Conservation (phyloP, 2,888 invertebrate species). For the Drosophila neotestacea region DNA sequence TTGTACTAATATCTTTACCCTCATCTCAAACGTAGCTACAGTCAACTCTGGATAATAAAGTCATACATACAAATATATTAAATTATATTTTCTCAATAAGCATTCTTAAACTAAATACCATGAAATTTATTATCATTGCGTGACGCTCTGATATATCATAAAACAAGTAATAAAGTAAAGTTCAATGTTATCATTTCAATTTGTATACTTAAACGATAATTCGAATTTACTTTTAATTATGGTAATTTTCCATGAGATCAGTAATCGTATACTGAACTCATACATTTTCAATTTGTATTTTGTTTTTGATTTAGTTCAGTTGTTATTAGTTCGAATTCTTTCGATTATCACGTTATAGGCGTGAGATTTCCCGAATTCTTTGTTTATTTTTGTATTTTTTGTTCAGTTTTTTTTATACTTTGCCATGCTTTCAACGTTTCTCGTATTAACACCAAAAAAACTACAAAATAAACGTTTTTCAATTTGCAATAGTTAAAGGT, state of each 20-base stretch:
- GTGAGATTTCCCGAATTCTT: slow-evolving; percentile 27
- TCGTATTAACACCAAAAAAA: slow-evolving; percentile 62
- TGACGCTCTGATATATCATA: slow-evolving; percentile 46
- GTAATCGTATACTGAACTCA: slow-evolving; percentile 11
- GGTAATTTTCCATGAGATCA: slow-evolving; percentile 11
- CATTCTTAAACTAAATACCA: slow-evolving; percentile 37
- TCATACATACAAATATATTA: slow-evolving; percentile 27
- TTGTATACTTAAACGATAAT: slow-evolving; percentile 7
- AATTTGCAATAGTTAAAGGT: slow-evolving; percentile 71
- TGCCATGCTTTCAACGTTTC: slow-evolving; percentile 73
- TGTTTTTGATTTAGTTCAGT: slow-evolving; percentile 26
- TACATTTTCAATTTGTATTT: slow-evolving; percentile 15
- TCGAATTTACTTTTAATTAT: slow-evolving; percentile 8
- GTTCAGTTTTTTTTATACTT: slow-evolving; percentile 46
- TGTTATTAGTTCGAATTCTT: slow-evolving; percentile 26
- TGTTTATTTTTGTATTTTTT: slow-evolving; percentile 9
- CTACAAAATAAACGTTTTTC: slow-evolving; percentile 60
- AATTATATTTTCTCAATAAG: slow-evolving; percentile 44
- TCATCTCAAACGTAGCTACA: slow-evolving; percentile 67
- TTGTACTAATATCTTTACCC: slow-evolving; percentile 53
- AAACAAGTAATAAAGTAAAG: slow-evolving; percentile 47
- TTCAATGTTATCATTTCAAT: slow-evolving; percentile 35
- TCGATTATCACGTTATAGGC: slow-evolving; percentile 42
- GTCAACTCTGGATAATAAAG: slow-evolving; percentile 48
- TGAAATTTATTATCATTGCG: slow-evolving; percentile 47